Base-by-base conservation (phyloP, 30 jellyfish, hydroid and myxozoan species). In the Aurelia aurita region DNA sequence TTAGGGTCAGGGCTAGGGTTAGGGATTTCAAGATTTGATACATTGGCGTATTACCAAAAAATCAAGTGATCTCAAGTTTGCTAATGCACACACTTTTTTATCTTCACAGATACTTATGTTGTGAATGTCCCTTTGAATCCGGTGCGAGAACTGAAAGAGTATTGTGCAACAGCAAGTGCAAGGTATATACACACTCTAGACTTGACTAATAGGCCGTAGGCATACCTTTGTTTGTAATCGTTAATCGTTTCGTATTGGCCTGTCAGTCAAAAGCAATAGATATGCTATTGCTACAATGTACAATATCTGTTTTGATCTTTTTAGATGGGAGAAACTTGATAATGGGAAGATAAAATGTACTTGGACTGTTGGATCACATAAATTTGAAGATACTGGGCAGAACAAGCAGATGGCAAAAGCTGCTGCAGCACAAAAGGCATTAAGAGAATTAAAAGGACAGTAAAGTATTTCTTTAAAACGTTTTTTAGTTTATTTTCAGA, bases 381-480 rank as follows among this genome's bases (percentile, higher is more conserved):
- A 55, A 22, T 77, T 75, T 34, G 61, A 39, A 12, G 97, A 89
- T 31, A 63, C 35, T 8, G 97, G 97, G 20, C 82, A 82, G 54
- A 90, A 83, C 58, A 62, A 69, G 13, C 27, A 55, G 27, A 90
- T 90, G 82, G 97, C 97, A 3, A 82, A 83, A 74, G 95, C 95
- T 3, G 88, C 95, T 13, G 97, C 97, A 19, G 91, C 94, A 18
- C 90, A 71, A 25, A 83, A 43, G 2, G 97, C 97, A 0, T 27
- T 90, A 69, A 67, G 25, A 15, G 46, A 39, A 47, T 54, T 61
- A n/a, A 64, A 49, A 39, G 39, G 35, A 10, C 68, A 16, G 12
- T 39, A 39, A 15, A 0, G 15, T 6, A 15, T 39, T 39, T 8
- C n/a, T n/a, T 68, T 29, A 39, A 20, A 20, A 19, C 74, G 11